A percentile compares a stretch with the other conserved stretches of the same genome.
phyloP scores from a whole-genome alignment of 2,888 invertebrate genomes.

The Cyrtodaria siliqua region DNA sequence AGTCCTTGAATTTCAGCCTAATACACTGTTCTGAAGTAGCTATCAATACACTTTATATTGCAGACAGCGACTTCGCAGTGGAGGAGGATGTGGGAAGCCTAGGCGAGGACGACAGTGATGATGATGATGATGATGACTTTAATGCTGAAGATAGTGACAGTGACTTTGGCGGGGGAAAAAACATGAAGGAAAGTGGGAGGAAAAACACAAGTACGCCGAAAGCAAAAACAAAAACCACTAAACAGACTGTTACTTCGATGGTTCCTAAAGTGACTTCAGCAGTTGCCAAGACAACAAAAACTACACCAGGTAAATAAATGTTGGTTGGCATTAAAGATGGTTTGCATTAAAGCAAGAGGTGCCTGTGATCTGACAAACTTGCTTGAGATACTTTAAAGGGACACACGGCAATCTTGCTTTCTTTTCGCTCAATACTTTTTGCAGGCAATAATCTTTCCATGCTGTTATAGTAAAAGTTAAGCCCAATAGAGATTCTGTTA shows the following conservation, averaged over 20 bases:
- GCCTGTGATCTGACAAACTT: too few relatives aligned
- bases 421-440: too few relatives aligned
- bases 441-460: too few relatives aligned
- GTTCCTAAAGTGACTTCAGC: background rate
- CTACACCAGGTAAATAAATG: background rate
- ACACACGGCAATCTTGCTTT: too few relatives aligned
- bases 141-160: constrained; percentile 61
- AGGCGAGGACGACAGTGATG: constrained; percentile 56
- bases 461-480: too few relatives aligned
- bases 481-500: too few relatives aligned
- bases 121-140: constrained; percentile 55
- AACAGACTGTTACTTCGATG: background rate
- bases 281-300: constrained; percentile 3
- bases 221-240: constrained; percentile 32
- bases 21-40: background rate
- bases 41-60: background rate
- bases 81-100: constrained; percentile 40
- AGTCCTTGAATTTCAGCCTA: too few relatives aligned
- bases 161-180: constrained; percentile 59
- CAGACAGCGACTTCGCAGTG: constrained; percentile 46
- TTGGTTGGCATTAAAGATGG: too few relatives aligned
- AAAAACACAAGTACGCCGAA: constrained; percentile 44
- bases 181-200: constrained; percentile 23
- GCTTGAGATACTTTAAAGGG: too few relatives aligned
- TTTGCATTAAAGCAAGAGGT: too few relatives aligned